Evolutionary conservation across 2,888 invertebrate genomes (phyloP).

Genomic region (Maniola hyperantus): DNA sequence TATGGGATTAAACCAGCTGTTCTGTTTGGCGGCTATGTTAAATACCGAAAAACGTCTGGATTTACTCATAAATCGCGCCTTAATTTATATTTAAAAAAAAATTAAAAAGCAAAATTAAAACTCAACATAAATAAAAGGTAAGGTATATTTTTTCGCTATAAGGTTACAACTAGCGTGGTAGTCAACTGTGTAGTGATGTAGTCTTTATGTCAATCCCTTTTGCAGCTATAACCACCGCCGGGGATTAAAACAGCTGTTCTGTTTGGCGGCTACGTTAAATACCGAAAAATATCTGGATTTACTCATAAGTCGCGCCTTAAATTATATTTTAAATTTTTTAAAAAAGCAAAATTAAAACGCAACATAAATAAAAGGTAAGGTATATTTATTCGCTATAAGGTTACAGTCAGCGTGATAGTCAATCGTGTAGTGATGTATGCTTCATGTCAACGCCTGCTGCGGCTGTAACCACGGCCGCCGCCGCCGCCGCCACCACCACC

Average conservation of each 20-base stretch:
- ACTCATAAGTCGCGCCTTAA: too few relatives aligned
- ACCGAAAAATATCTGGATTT: too few relatives aligned
- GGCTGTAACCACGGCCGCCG: slow-evolving; percentile 59
- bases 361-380: neutral
- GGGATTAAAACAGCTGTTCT: too few relatives aligned
- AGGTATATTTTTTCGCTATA: neutral
- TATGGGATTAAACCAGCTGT: too few relatives aligned
- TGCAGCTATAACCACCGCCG: slow-evolving; percentile 48
- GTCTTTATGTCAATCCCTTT: slow-evolving; percentile 45
- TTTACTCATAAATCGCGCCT: too few relatives aligned
- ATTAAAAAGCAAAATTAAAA: neutral
- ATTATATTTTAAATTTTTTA: neutral
- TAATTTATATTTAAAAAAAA: too few relatives aligned
- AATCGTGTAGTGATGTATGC: neutral
- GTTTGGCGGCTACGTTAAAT: too few relatives aligned
- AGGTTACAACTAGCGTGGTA: neutral
- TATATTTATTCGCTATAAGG: slow-evolving; percentile 5
- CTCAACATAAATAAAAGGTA: too few relatives aligned
- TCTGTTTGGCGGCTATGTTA: too few relatives aligned
- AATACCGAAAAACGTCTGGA: too few relatives aligned
- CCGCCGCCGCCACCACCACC: slow-evolving; percentile 61
- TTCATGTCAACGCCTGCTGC: slow-evolving; percentile 49
- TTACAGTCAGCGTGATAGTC: neutral
- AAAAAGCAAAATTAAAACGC: neutral
- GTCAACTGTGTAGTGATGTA: neutral